A percentile compares a stretch with the other conserved stretches of the same genome.
Evolutionary conservation across 2,113 vertebrate species (phyloP).

Genomic region (Pithys albifrons): DNA sequence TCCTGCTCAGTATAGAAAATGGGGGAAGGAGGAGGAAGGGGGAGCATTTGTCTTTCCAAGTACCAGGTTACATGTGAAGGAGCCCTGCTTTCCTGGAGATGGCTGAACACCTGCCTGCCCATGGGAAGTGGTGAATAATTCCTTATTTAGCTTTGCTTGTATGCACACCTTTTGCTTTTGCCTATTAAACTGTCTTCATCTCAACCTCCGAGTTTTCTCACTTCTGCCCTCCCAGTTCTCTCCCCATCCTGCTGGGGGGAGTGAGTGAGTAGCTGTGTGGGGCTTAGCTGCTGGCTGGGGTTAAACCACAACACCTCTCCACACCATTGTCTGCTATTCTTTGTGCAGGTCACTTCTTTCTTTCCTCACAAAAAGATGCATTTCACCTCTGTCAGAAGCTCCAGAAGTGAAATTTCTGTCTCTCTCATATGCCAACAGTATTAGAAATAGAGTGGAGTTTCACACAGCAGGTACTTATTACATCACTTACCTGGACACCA

Average conservation of each 20-base stretch:
- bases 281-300: no score
- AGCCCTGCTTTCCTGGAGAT: not conserved
- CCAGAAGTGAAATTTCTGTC: not conserved
- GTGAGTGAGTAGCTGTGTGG: no score
- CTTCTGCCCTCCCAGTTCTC: no score
- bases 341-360: not conserved
- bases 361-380: not conserved
- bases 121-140: no score
- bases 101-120: no score
- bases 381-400: not conserved
- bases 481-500: slow-evolving; percentile 73
- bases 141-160: no score
- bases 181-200: no score
- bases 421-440: not conserved
- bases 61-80: not conserved
- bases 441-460: not conserved
- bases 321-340: not conserved
- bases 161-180: no score
- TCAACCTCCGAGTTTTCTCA: no score
- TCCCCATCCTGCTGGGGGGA: no score
- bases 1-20: not conserved
- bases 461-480: not conserved
- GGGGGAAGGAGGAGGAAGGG: not conserved
- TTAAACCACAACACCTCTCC: no score
- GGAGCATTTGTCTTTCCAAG: not conserved